Evolutionary conservation across 2,888 invertebrate genomes (phyloP).

Genomic region (Papilio gigon): DNA sequence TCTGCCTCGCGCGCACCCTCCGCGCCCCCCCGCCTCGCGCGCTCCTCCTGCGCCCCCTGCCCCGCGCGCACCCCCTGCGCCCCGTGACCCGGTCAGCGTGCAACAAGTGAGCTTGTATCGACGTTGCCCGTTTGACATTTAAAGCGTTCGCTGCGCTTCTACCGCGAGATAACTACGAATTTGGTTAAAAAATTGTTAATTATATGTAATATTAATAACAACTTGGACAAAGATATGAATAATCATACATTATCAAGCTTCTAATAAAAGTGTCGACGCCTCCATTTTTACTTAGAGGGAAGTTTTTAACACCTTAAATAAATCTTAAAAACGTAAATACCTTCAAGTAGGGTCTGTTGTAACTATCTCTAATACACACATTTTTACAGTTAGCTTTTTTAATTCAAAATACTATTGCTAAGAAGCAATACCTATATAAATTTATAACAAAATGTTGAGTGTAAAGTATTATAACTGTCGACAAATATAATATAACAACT

Average conservation of each 20-base stretch:
- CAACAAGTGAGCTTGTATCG: conserved; percentile 77
- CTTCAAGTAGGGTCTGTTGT: too few species aligned
- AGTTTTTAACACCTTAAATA: too few species aligned
- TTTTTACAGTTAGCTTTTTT: too few species aligned
- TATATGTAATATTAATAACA: neutral
- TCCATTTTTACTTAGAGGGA: too few species aligned
- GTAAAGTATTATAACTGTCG: too few species aligned
- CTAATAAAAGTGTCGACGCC: neutral
- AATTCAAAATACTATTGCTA: too few species aligned
- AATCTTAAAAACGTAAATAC: too few species aligned
- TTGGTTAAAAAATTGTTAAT: conserved; percentile 6
- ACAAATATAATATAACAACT: too few species aligned
- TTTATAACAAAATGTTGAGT: too few species aligned
- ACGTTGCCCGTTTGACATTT: conserved; percentile 79
- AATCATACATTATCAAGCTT: neutral
- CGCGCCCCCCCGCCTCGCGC: conserved; percentile 39
- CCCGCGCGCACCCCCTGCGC: conserved; percentile 53
- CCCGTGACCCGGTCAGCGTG: conserved; percentile 72
- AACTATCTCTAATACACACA: too few species aligned
- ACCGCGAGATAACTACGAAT: conserved; percentile 23
- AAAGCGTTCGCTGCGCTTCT: conserved; percentile 42
- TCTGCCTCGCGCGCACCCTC: neutral
- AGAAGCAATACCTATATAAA: too few species aligned
- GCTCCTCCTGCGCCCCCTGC: conserved; percentile 49
- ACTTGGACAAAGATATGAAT: neutral